Evolutionary conservation across 1,140 invertebrate genomes (phyloP).

Genomic region (Nymphalis io): DNA sequence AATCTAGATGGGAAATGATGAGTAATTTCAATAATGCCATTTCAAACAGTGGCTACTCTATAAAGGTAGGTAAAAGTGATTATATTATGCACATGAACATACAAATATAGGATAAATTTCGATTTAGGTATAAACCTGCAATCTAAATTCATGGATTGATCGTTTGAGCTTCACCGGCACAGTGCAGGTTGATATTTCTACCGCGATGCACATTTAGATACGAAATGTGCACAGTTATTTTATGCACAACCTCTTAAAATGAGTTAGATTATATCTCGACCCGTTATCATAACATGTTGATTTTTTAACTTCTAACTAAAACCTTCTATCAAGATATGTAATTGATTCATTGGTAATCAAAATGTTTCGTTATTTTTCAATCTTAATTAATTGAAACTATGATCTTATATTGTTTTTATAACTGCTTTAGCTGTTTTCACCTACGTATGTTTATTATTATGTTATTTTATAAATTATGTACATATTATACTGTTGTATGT

Average conservation of each 20-base stretch:
- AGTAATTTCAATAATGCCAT: slow-evolving; percentile 19
- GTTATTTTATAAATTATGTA: no score
- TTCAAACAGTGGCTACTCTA: slow-evolving; percentile 11
- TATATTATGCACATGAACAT: slow-evolving; percentile 24
- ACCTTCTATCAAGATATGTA: no score
- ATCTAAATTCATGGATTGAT: slow-evolving; percentile 32
- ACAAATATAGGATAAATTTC: slow-evolving; percentile 35
- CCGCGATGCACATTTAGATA: background rate
- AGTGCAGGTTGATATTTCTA: background rate
- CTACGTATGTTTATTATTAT: no score
- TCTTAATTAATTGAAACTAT: no score
- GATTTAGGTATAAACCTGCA: slow-evolving; percentile 35
- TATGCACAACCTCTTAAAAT: background rate
- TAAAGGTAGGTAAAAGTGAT: slow-evolving; percentile 20
- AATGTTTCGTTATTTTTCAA: no score
- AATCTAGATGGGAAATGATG: slow-evolving; percentile 18
- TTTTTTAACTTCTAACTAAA: no score
- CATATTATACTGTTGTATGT: no score
- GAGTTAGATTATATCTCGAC: no score
- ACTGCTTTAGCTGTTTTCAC: no score
- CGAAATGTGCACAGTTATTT: background rate
- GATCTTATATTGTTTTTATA: no score
- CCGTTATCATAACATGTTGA: no score
- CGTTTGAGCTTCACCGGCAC: slow-evolving; percentile 15
- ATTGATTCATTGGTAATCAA: no score